These are phyloP conservation scores for Pherbina coryleti DNA, from an alignment of 2,888 invertebrate species.

Conservation along the genomic window DNA sequence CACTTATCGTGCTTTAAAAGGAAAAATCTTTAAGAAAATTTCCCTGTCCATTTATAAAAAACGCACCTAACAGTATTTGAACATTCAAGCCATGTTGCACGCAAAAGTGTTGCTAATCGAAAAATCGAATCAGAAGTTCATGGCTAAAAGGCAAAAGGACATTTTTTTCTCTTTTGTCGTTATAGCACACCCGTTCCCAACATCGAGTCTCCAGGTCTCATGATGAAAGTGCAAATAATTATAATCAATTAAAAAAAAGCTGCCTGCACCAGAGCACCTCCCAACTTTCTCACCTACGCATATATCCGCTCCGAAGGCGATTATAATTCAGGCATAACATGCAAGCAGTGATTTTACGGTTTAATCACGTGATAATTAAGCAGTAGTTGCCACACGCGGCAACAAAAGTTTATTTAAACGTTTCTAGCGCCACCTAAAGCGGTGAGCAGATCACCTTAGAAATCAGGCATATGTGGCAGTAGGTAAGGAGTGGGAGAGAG, in stretches of 20 bases:
- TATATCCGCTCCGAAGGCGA: neutral
- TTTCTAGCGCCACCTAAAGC: too few species aligned
- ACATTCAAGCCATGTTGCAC: neutral
- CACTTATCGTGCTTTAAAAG: too few species aligned
- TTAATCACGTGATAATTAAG: conserved; percentile 38
- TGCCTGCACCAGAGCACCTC: neutral
- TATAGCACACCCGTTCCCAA: neutral
- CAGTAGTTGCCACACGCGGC: conserved; percentile 20
- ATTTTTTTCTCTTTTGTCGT: neutral
- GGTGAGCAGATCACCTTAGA: too few species aligned
- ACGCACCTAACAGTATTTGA: neutral
- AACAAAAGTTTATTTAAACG: too few species aligned
- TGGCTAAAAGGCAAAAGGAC: neutral
- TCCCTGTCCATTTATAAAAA: too few species aligned
- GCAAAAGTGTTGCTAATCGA: conserved; percentile 11
- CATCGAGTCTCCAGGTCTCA: neutral
- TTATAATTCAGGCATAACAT: conserved; percentile 15
- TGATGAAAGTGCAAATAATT: neutral
- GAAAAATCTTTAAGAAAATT: too few species aligned
- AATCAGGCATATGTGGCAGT: neutral
- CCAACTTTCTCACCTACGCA: conserved; percentile 26
- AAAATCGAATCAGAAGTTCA: conserved; percentile 16
- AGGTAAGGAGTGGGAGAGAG: neutral
- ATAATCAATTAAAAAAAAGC: conserved; percentile 10
- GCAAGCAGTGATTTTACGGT: conserved; percentile 19